Evolutionary conservation across 2,797 vertebrate species (phyloP), one percentile per base, ranked within the genome.

Genomic region (Coendou prehensilis): DNA sequence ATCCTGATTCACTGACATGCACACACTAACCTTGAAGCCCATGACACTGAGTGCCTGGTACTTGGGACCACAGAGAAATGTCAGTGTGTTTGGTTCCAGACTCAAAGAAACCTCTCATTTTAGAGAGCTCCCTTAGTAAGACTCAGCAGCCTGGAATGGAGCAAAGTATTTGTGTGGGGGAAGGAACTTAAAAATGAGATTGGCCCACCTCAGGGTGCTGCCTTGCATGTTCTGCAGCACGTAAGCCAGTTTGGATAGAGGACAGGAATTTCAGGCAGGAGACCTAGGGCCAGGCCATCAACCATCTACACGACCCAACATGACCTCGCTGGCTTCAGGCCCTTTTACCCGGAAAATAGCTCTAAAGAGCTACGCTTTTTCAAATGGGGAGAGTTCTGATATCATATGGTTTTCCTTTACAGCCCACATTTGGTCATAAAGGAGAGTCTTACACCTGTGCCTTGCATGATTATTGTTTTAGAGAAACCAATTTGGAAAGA

Each of bases 41-140:
- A 81, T 86, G 96, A 81, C 78, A 93, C 6, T 95, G 96, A 92
- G 82, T 96, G 97, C 93, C 93, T 84, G 94, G 95, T 97, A 86
- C 84, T 98, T 95, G 93, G 89, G 83, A 93, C 95, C 92, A 94
- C 93, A 96, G 96, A 97, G 95, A 96, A 95, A 93, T 95, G 80
- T 93, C 86, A 91, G 89, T 96, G 89, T 96, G 84, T 97, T 96
- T 97, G 97, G 95, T 97, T 97, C 96, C 97, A 97, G 96, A 95
- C 84, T 88, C 92, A 95, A 97, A 95, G 95, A 97, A 98, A 93
- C 91, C 69, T 96, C 94, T 90, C 96, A 92, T 96, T 97, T 96
- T 98, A 97, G 93, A 97, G 86, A 84, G 61, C 86, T 89, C 93
- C 73, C 93, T 97, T 93, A 94, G 97, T 97, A 96, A 98, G 96